A percentile compares a stretch with the other conserved stretches of the same genome.
Conservation (phyloP, 2,113 vertebrate genomes). For the Fregata magnificens region DNA sequence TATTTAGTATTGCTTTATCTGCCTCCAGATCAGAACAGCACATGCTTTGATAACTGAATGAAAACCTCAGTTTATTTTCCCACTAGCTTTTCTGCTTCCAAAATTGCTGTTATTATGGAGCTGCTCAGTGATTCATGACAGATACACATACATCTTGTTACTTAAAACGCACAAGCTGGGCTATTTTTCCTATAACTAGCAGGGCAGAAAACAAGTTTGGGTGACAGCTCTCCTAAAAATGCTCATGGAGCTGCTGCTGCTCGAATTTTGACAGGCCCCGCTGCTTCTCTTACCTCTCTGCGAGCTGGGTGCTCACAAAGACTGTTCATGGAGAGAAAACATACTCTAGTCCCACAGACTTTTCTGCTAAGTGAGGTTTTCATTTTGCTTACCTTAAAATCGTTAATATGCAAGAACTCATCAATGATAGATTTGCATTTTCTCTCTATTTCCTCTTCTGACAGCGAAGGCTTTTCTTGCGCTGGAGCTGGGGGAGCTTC, state of each 20-base stretch:
- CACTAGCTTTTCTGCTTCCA: not conserved
- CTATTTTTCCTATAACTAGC: not conserved
- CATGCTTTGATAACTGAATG: not conserved
- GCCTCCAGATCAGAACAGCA: conserved; percentile 29
- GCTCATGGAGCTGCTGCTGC: not conserved
- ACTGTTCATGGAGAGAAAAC: not conserved
- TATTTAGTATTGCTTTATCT: conserved; percentile 39
- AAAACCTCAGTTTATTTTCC: conserved; percentile 26
- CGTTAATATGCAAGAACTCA: conserved; percentile 97
- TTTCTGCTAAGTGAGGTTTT: not conserved
- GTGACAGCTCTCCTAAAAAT: not conserved
- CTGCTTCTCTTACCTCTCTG: rapidly evolving
- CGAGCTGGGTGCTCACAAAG: not conserved
- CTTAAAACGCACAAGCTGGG: not conserved
- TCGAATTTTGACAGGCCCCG: rapidly evolving
- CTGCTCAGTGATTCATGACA: conserved; percentile 24
- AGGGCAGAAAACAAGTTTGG: not conserved
- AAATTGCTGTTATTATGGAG: not conserved
- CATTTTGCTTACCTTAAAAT: conserved; percentile 85
- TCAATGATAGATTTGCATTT: conserved; percentile 95
- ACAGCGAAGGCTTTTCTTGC: conserved; percentile 75
- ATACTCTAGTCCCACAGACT: not conserved
- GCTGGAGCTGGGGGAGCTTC: conserved; percentile 72
- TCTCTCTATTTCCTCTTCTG: conserved; percentile 90
- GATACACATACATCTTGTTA: not conserved